Base-by-base conservation (phyloP, 2,888 invertebrate species). In the Pterostichus niger region DNA sequence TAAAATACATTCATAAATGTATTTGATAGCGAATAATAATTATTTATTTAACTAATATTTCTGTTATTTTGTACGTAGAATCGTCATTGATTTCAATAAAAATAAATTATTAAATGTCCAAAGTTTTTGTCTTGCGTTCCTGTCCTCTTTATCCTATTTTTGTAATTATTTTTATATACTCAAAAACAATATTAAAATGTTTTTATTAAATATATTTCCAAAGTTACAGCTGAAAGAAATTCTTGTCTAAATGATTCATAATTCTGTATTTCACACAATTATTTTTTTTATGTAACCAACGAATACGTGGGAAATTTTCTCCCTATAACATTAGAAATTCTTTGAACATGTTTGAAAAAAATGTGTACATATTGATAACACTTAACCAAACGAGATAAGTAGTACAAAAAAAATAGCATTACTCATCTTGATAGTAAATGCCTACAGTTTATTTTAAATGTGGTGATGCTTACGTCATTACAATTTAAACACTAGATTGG, bases 21-120 rank as follows among this genome's bases (percentile, higher is more conserved):
- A 15, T 56, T 56, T 56, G 9, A 1, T 17, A 17, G 15, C 6
- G 52, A 9, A 52, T 9, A n/a, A 52, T 6, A 35, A 33, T 33
- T 64, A 44, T 71, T 71, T 71, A 71, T 71, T 71, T 44, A 15
- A 7, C 9, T 33, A 64, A 33, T 24, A 17, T 71, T 17, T 40
- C 7, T 40, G 40, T 71, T 40, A 44, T 71, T 71, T 71, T 71
- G 68, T 71, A 71, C 44, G 68, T 71, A 71, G 68, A 24, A n/a
- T 64, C n/a, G 15, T 40, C 6, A 40, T 3, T 24, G 24, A 24
- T 71, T 71, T 15, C 15, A 71, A 71, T 71, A 71, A 71, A 71
- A 10, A 4, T 40, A 10, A 59, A 59, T 31, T 59, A 24, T 24
- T 10, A 40, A 1, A 7, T 17, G 31, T 64, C n/a, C 11, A 6